Evolutionary conservation across 2,888 invertebrate genomes (phyloP).

Genomic region (Nomada goodeniana): DNA sequence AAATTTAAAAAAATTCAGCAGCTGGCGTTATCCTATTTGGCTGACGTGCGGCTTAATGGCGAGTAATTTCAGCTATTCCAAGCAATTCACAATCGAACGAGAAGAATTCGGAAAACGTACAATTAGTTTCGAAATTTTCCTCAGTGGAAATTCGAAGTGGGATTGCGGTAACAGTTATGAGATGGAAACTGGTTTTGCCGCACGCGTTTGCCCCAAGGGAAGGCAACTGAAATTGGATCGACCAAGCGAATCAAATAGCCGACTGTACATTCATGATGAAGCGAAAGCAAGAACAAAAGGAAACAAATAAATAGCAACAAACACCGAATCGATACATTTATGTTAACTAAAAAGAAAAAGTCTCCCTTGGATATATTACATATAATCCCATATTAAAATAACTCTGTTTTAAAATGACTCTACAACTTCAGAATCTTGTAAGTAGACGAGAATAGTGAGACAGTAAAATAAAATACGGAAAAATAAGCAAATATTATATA

Average conservation of each 20-base stretch:
- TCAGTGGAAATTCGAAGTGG: background rate
- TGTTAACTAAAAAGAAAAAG: background rate
- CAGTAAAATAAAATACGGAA: background rate
- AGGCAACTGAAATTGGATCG: constrained; percentile 7
- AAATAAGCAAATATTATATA: background rate
- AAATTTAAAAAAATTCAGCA: too few species aligned
- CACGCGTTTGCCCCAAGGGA: background rate
- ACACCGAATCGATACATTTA: background rate
- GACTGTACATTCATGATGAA: background rate
- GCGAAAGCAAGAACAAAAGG: background rate
- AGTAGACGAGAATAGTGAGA: background rate
- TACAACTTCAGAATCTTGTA: too few species aligned
- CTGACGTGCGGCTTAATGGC: too few species aligned
- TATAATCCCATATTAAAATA: too few species aligned
- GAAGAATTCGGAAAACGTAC: too few species aligned
- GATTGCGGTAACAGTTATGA: background rate
- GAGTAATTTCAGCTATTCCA: too few species aligned
- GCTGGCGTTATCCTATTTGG: too few species aligned
- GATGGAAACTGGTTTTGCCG: background rate
- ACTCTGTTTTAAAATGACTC: too few species aligned
- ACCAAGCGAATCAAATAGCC: background rate
- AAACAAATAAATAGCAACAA: background rate
- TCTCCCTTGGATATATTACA: background rate
- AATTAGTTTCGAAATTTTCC: background rate
- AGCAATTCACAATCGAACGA: too few species aligned